Percentiles rank a stretch among this genome's conserved stretches.
Conservation (phyloP, 2,888 invertebrate species). For the Leptopilina drosophilae region DNA sequence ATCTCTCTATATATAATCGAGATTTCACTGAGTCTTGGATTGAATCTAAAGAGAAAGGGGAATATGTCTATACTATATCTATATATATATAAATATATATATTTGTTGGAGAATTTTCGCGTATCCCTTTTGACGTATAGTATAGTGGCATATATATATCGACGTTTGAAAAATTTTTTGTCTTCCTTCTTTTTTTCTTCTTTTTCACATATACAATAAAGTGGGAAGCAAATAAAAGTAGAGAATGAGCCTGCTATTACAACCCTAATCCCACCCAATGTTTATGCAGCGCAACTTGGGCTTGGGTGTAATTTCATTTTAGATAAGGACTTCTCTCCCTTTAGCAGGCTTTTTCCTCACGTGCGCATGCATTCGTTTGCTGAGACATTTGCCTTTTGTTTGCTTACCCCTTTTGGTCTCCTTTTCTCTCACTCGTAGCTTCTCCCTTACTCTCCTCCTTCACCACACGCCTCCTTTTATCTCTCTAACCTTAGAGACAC, state of each 20-base stretch:
- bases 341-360: constrained; percentile 26
- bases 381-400: constrained; percentile 37
- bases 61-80: not conserved
- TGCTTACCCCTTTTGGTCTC: constrained; percentile 10
- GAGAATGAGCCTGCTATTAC: constrained; percentile 28
- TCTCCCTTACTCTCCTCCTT: too few relatives aligned
- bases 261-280: constrained; percentile 8
- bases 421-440: too few relatives aligned
- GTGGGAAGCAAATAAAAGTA: constrained; percentile 32
- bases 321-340: constrained; percentile 30
- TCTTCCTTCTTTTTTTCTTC: not conserved
- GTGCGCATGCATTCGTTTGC: constrained; percentile 40
- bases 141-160: not conserved
- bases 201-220: not conserved
- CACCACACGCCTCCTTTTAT: too few relatives aligned
- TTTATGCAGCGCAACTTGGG: constrained; percentile 38
- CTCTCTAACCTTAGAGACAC: not conserved
- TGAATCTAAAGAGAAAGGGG: constrained; percentile 26
- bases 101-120: not conserved
- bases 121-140: constrained; percentile 22
- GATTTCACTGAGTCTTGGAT: constrained; percentile 38
- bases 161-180: not conserved
- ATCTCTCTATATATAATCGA: constrained; percentile 31
- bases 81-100: not conserved
- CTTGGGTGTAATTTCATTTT: constrained; percentile 36